Conservation (phyloP, 2,797 vertebrate species). For the Cuniculus paca region DNA sequence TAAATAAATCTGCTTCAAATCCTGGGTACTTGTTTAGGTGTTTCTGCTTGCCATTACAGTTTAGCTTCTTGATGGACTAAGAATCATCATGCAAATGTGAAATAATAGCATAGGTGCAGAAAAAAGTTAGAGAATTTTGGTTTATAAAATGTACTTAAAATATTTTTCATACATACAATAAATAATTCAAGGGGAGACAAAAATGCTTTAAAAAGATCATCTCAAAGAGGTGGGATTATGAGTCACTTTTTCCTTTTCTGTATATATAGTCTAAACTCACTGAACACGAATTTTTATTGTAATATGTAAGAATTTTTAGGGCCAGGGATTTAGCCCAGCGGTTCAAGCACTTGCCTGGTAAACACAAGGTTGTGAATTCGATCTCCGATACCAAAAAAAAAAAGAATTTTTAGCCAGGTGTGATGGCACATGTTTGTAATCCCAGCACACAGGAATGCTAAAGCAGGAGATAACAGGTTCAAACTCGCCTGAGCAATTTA, state of each 20-base stretch:
- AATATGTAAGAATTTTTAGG: not conserved
- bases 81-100: constrained; percentile 1
- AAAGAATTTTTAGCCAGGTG: not conserved
- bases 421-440: not conserved
- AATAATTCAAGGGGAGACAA: not conserved
- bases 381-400: too few species aligned
- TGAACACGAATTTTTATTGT: not conserved
- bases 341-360: too few species aligned
- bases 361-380: too few species aligned
- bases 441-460: not conserved
- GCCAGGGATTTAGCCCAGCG: too few species aligned
- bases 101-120: not conserved
- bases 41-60: not conserved
- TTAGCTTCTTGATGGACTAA: constrained; percentile 12
- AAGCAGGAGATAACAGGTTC: not conserved
- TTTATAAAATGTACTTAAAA: constrained; percentile 37
- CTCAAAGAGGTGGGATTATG: not conserved
- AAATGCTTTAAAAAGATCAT: not conserved
- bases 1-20: not conserved
- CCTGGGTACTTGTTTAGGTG: not conserved
- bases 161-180: constrained; percentile 6
- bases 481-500: not conserved
- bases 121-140: constrained; percentile 40
- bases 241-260: not conserved
- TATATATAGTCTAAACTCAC: not conserved